Evolutionary conservation across 2,797 vertebrate species (phyloP), one percentile per base, ranked within the genome.

Genomic region (Urosaurus nigricauda): DNA sequence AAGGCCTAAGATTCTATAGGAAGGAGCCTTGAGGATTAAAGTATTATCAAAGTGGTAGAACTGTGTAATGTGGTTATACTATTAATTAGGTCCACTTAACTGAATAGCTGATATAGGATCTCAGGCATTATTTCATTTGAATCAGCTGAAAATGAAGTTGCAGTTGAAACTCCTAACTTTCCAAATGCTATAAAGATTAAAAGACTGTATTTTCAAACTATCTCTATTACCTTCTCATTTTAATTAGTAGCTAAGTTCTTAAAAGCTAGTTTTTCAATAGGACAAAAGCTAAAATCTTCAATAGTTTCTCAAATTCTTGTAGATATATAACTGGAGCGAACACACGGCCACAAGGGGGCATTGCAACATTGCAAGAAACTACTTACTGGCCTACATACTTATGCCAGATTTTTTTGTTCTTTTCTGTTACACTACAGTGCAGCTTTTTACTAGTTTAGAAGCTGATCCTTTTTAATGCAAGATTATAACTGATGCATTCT

Each of bases 311-410:
- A 11, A 87, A 63, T 79, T 32, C 9, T 37, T 19, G 43, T 79
- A 71, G 29, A 11, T 19, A 0, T 7, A 29, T 35, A 37, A 7
- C 71, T 16, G 0, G 0, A 11, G 9, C 40, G 65, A 35, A 14
- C 77, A 82, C 43, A 40, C 4, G 0, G 87, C 93, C 95, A 88
- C 95, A 3, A 91, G 95, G 90, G 95, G 91, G 95, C 92, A 83
- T 81, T 94, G 93, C 58, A 79, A 63, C 88, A 81, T 83, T 78
- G 87, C 35, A 82, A 26, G 47, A 85, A 77, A 58, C 29, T 60
- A 58, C 37, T 2, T 68, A 32, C 26, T 68, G 65, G 26, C 65
- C 65, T 68, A 32, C 65, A 68, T 32, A 68, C 65, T 29, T 65
- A 68, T 11, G 2, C 2, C 65, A 68, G 63, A 68, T 32, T 68